Percentiles rank a stretch among this genome's conserved stretches.
phyloP scores from a whole-genome alignment of 2,888 invertebrate species.

The Ophion ventricosus region DNA sequence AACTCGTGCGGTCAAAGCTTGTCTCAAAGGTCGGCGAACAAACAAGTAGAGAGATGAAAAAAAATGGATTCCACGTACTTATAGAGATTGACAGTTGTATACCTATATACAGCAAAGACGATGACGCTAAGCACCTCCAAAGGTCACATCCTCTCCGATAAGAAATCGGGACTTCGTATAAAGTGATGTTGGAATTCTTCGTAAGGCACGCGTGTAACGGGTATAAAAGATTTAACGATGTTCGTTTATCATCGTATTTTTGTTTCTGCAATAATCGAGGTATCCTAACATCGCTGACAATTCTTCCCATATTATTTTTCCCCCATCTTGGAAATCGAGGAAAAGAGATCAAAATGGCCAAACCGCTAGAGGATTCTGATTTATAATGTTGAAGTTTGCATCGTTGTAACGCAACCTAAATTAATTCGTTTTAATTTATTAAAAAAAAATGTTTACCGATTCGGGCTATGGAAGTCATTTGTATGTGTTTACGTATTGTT shows the following conservation, averaged over 20 bases:
- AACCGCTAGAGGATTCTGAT: too few species aligned
- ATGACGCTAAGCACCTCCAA: constrained; percentile 59
- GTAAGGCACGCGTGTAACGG: background rate
- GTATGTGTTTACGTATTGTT: too few species aligned
- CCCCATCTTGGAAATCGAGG: background rate
- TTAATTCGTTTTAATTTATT: too few species aligned
- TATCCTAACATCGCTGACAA: background rate
- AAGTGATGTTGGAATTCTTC: constrained; percentile 30
- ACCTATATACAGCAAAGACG: background rate
- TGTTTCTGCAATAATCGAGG: background rate
- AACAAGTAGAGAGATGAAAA: constrained; percentile 24
- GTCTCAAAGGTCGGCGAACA: constrained; percentile 51
- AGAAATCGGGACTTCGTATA: constrained; percentile 47
- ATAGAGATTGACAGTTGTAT: background rate
- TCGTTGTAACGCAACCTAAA: too few species aligned
- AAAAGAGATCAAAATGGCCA: background rate
- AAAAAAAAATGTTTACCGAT: too few species aligned
- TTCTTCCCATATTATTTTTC: background rate
- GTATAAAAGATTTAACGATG: background rate
- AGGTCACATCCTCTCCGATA: constrained; percentile 55
- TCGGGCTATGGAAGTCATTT: too few species aligned
- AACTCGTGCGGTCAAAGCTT: constrained; percentile 47
- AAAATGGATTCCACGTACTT: constrained; percentile 27
- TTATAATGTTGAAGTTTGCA: too few species aligned
- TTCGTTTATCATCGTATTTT: background rate